Evolutionary conservation across 2,888 invertebrate genomes (phyloP).

Genomic region (Scaptodrosophila latifasciaeformis): DNA sequence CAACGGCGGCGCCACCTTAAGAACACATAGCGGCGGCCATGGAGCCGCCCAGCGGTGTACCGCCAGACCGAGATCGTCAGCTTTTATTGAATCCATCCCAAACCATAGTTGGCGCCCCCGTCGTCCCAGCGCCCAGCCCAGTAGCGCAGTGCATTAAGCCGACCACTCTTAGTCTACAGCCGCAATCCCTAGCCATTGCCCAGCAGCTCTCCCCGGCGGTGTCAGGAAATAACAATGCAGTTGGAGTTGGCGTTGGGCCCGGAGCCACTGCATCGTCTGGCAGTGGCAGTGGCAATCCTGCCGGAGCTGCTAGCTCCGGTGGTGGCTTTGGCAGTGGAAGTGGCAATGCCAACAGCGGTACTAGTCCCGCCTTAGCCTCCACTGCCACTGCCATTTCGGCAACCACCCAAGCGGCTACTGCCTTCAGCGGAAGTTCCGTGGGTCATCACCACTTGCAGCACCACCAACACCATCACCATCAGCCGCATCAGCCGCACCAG

Average conservation of each 20-base stretch:
- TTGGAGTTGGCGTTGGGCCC: too few species aligned
- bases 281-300: conserved; percentile 14
- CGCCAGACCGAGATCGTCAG: conserved; percentile 72
- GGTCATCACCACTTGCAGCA: conserved; percentile 46
- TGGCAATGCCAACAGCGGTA: conserved; percentile 26
- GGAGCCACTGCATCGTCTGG: conserved; percentile 6
- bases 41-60: conserved; percentile 73
- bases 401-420: conserved; percentile 62
- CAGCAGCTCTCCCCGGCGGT: conserved; percentile 10
- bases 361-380: conserved; percentile 49
- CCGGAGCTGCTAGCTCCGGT: conserved; percentile 23
- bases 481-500: conserved; percentile 21
- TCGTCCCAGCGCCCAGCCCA: conserved; percentile 39
- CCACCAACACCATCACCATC: conserved; percentile 29
- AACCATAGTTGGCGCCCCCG: conserved; percentile 21
- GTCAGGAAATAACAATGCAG: conserved; percentile 8
- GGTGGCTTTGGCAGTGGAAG: conserved; percentile 9
- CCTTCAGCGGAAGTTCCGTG: conserved; percentile 60
- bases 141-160: conserved; percentile 44
- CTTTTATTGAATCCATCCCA: conserved; percentile 45
- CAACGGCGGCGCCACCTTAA: conserved; percentile 52
- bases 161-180: conserved; percentile 35
- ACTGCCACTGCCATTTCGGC: conserved; percentile 60
- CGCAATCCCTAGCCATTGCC: conserved; percentile 16
- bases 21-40: conserved; percentile 68